phyloP scores from a whole-genome alignment of 2,888 invertebrate species.

The Metallyticus violacea region DNA sequence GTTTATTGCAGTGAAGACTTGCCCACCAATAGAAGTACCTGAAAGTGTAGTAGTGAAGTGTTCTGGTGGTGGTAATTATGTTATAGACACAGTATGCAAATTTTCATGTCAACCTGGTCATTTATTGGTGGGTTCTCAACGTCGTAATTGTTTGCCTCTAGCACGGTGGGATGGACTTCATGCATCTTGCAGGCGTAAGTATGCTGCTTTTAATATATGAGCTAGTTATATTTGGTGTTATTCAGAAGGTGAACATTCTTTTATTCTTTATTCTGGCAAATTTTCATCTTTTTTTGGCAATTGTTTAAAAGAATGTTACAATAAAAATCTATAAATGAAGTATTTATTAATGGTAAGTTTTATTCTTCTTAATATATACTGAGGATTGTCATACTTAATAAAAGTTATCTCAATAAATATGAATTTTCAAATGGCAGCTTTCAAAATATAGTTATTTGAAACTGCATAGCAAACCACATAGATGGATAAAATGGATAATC shows the following conservation, averaged over 20 bases:
- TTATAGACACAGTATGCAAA: conserved; percentile 61
- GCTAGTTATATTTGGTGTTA: too few relatives aligned
- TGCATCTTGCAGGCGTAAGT: conserved; percentile 61
- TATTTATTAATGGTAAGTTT: too few relatives aligned
- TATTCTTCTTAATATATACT: neutral
- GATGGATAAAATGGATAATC: too few relatives aligned
- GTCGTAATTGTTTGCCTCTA: conserved; percentile 62
- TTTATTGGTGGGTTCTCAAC: conserved; percentile 60
- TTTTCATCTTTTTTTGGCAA: neutral
- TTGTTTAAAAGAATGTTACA: conserved; percentile 17
- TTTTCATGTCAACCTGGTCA: conserved; percentile 63
- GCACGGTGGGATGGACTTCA: conserved; percentile 68
- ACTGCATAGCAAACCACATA: too few relatives aligned
- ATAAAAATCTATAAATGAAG: too few relatives aligned
- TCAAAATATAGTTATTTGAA: too few relatives aligned
- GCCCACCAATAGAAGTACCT: conserved; percentile 55
- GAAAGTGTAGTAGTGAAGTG: conserved; percentile 55
- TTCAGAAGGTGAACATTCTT: too few relatives aligned
- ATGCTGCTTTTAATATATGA: neutral
- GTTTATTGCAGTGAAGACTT: conserved; percentile 57
- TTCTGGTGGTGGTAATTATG: conserved; percentile 40
- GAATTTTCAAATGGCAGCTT: too few relatives aligned
- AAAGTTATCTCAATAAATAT: neutral
- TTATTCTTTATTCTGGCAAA: neutral
- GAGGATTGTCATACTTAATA: neutral